phyloP scores from a whole-genome alignment of 2,797 vertebrate species.

The Xenops minutus region DNA sequence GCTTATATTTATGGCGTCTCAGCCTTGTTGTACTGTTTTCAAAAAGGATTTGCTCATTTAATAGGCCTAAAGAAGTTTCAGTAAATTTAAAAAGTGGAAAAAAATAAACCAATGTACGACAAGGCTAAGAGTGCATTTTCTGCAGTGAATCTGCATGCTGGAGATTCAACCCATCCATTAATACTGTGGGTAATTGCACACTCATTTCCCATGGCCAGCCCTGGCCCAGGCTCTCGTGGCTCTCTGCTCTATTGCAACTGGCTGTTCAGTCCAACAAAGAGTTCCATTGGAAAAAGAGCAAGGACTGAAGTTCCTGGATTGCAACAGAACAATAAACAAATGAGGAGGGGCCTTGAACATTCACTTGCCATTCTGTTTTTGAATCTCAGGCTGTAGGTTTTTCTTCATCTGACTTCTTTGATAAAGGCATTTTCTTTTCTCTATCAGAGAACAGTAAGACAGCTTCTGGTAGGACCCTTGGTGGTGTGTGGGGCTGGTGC shows the following conservation, averaged over 20 bases:
- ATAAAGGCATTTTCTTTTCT: not conserved
- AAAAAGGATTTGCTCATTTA: constrained; percentile 36
- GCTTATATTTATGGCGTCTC: constrained; percentile 59
- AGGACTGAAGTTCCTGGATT: not conserved
- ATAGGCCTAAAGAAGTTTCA: constrained; percentile 7
- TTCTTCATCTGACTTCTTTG: not conserved
- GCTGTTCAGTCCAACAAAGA: not conserved
- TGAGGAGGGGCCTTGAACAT: not conserved
- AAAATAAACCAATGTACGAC: not conserved
- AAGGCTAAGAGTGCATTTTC: not conserved
- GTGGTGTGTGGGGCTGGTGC: not conserved
- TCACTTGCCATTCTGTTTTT: not conserved
- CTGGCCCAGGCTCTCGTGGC: not conserved
- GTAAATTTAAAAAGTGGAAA: constrained; percentile 1
- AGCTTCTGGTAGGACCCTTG: not conserved
- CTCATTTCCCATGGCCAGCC: not conserved
- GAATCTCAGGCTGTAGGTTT: not conserved
- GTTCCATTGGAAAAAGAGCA: not conserved
- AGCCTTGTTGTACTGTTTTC: constrained; percentile 25
- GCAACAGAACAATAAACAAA: not conserved
- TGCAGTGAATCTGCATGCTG: not conserved
- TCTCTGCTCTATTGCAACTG: not conserved
- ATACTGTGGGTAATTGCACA: not conserved
- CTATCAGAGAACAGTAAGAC: not conserved
- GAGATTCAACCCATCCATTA: constrained; percentile 19